A percentile compares a stretch with the other conserved stretches of the same genome.
Conservation (phyloP, 2,888 invertebrate species). For the Dryomyza anilis region DNA sequence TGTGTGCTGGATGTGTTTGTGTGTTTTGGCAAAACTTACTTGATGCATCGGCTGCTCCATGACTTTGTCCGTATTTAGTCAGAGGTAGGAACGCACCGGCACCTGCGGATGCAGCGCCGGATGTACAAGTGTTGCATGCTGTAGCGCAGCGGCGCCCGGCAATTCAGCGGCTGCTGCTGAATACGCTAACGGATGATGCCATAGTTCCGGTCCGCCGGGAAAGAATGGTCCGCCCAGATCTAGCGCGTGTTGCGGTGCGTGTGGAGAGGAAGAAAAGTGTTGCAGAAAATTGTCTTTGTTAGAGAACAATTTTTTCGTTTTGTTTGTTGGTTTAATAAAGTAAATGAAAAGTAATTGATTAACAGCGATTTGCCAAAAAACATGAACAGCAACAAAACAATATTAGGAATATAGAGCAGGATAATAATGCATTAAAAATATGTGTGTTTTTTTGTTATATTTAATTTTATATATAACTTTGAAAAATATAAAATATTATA, state of each 20-base stretch:
- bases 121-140: conserved; percentile 90
- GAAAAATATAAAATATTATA: too few species aligned
- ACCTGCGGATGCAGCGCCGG: conserved; percentile 98
- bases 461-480: too few species aligned
- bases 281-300: conserved; percentile 41
- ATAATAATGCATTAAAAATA: too few species aligned
- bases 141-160: conserved; percentile 78
- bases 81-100: conserved; percentile 95
- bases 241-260: conserved; percentile 61
- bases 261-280: conserved; percentile 37
- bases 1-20: too few species aligned
- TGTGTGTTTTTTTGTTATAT: too few species aligned
- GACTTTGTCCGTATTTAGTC: conserved; percentile 79
- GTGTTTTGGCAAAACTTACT: too few species aligned
- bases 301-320: conserved; percentile 37
- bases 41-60: conserved; percentile 62
- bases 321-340: conserved; percentile 13
- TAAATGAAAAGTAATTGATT: conserved; percentile 18
- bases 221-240: conserved; percentile 96
- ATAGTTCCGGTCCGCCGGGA: conserved; percentile 91
- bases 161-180: conserved; percentile 80
- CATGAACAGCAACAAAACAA: conserved; percentile 12
- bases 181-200: conserved; percentile 89
- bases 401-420: conserved; percentile 1
- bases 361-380: conserved; percentile 31